Base-by-base conservation (phyloP, 2,888 invertebrate genomes). In the Meliscaeva auricollis region DNA sequence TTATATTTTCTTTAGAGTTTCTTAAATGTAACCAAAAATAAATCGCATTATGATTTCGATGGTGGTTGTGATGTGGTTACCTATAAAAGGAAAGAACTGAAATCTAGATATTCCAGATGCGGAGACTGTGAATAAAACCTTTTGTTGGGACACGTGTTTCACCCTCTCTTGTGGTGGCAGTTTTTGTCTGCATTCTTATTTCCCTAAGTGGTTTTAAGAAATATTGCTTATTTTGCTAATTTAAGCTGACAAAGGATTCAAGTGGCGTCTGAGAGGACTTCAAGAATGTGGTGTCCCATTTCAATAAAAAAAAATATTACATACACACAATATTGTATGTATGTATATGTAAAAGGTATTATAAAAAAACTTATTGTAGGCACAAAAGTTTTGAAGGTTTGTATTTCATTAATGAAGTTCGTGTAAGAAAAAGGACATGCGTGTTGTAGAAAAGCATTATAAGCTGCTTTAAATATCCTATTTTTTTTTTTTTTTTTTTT, bases 101-200 rank as follows among this genome's bases (percentile, higher is more conserved):
- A 46, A 64, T 64, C 64, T 64, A 46, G 64, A 64, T 64, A 38
- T 38, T 74, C 79, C 70, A 75, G 48, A 74, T 83, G 74, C 69
- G 70, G 58, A 64, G 44, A 46, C 44, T 64, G 30, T 64, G 64
- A 35, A 50, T 68, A 79, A 84, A 70, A 66, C 50, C 83, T 79
- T 84, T 79, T 84, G 83, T 84, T 79, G 70, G 58, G 83, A 84
- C 83, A 84, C 83, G 83, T 84, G 83, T 84, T 84, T 79, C 66
- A 75, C 79, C 83, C 79, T 70, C 75, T 75, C 52, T 62, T 6
- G 64, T 26, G 44, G 41, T 20, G n/a, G 66, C 41, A 60, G 15
- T 69, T 62, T 70, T 35, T 46, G 64, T 38, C 52, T 46, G 54
- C 69, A 54, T 78, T 78, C 76, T 68, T 73, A 62, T 48, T 62